Percentiles rank a stretch among this genome's conserved stretches.
Evolutionary conservation across 2,797 vertebrate genomes (phyloP).

Genomic region (Neopelma chrysocephalum): DNA sequence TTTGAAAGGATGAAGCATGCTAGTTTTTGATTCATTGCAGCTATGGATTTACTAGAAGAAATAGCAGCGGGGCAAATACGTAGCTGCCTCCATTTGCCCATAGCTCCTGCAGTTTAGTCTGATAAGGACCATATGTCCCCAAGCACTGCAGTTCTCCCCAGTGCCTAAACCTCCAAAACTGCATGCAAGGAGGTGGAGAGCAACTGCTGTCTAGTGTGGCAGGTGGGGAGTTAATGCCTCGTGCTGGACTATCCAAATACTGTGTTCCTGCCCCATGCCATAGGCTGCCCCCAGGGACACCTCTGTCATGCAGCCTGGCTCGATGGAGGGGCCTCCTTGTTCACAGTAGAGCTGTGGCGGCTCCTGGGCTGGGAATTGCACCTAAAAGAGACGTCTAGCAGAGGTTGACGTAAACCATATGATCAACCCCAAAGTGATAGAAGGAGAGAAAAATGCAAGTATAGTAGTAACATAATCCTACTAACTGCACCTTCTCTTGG

Average conservation of each 20-base stretch:
- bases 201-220: background rate
- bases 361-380: background rate
- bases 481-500: constrained; percentile 22
- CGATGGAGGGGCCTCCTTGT: background rate
- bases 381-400: background rate
- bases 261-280: background rate
- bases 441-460: constrained; percentile 33
- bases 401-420: background rate
- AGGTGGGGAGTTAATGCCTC: background rate
- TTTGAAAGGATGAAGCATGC: background rate
- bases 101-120: background rate
- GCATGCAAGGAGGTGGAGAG: background rate
- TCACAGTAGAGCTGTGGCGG: background rate
- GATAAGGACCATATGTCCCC: background rate
- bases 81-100: background rate
- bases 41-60: background rate
- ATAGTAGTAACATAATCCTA: constrained; percentile 1
- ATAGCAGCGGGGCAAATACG: fast-evolving
- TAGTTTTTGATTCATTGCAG: background rate
- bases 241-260: background rate
- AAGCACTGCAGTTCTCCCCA: background rate
- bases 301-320: background rate
- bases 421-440: constrained; percentile 13
- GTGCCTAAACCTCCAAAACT: background rate
- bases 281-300: background rate